phyloP scores from a whole-genome alignment of 2,797 vertebrate genomes.

The Poecilia gillii region DNA sequence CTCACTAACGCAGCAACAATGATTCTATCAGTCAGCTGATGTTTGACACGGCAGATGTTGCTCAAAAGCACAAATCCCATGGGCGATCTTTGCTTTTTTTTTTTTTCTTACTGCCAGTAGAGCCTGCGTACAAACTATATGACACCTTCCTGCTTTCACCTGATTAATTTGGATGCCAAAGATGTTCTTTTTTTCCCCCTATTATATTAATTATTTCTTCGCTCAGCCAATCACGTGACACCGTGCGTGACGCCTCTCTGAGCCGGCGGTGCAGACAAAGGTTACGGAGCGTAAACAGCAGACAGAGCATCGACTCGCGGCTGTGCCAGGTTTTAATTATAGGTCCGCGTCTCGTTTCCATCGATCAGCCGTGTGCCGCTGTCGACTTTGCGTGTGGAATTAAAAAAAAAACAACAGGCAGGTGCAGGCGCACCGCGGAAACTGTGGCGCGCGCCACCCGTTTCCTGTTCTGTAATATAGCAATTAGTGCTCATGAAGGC shows the following conservation, averaged over 20 bases:
- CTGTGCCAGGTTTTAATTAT: slow-evolving; percentile 63
- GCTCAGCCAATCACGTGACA: slow-evolving; percentile 21
- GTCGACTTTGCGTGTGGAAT: slow-evolving; percentile 56
- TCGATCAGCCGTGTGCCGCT: slow-evolving; percentile 41
- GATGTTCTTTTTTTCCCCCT: slow-evolving; percentile 25
- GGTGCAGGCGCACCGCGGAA: slow-evolving; percentile 27
- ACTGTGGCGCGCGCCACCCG: slow-evolving; percentile 18
- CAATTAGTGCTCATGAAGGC: slow-evolving; percentile 64
- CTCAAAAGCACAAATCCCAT: too few species aligned
- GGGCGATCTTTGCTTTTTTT: background rate
- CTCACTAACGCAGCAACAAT: background rate
- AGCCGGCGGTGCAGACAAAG: slow-evolving; percentile 38
- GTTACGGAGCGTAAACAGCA: slow-evolving; percentile 45
- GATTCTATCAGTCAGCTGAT: background rate
- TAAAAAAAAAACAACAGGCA: slow-evolving; percentile 45
- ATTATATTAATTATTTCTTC: slow-evolving; percentile 37
- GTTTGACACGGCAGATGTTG: background rate
- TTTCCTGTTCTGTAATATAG: slow-evolving; percentile 56
- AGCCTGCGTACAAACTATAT: background rate
- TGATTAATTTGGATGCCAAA: background rate
- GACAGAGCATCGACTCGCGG: slow-evolving; percentile 34
- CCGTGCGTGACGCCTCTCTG: background rate
- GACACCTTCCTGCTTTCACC: slow-evolving; percentile 9
- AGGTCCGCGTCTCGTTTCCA: slow-evolving; percentile 32
- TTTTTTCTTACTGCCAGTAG: background rate